Base-by-base conservation (phyloP, 35 echinoderm and acorn worm genomes). In the Apostichopus japonicus region DNA sequence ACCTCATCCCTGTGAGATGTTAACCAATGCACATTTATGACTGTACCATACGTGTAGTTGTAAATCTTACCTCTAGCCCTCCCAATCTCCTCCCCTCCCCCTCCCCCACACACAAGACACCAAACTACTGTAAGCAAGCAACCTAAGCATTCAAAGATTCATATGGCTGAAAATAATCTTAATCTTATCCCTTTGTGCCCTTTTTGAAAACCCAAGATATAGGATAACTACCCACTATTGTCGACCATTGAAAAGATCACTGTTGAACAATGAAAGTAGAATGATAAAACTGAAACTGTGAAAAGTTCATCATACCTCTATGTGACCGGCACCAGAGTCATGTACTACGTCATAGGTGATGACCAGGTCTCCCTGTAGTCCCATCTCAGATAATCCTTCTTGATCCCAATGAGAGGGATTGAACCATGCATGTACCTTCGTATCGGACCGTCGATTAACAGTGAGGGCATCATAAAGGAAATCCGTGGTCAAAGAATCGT, bases 281-380 rank as follows among this genome's bases (percentile, higher is more conserved):
- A 25, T 25, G 0, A 25, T 0, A 25, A 25, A 25, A 25, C 25
- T 25, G 25, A 25, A 25, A 25, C 25, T 25, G 25, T 25, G 25
- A 25, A 25, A 25, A 25, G 25, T 25, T 25, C 25, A 25, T 25
- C 25, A 25, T 87, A 98, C 97, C 95, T 99, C 90, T 5, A 99
- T 87, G 22, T 96, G 53, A 9, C 97, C 97, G 52, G 95, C 97
- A 52, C 93, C 92, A 8, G 59, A 86, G 44, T 94, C 92, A 79
- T 99, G 97, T 7, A 84, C 78, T 56, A 99, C 95, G 56, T 99
- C 97, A 78, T 99, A 99, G 0, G 84, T 92, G 15, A 99, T 53
- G 7, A 99, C 65, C 13, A 99, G 82, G 67, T 99, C 95, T 53
- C 95, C 93, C 54, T 87, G 19, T 21, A 99, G 75, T 15, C 95